Percentiles rank a stretch among this genome's conserved stretches.
Conservation (phyloP, 2,888 invertebrate species). For the Cephus sareptanus region DNA sequence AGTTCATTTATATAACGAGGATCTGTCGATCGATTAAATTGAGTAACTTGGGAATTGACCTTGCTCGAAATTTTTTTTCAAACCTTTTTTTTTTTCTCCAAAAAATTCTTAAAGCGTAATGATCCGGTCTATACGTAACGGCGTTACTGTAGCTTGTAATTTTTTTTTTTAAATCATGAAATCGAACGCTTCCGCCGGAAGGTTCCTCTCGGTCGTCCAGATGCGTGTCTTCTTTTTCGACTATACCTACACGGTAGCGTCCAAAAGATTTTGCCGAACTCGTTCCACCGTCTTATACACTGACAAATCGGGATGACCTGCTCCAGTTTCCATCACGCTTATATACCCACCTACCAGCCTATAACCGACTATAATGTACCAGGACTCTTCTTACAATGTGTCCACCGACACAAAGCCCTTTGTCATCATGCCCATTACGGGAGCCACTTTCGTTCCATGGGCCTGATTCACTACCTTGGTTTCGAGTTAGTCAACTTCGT, state of each 20-base stretch:
- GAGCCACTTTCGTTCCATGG: neutral
- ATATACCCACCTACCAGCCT: neutral
- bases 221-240: too few relatives aligned
- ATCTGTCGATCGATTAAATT: neutral
- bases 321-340: neutral
- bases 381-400: neutral
- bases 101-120: neutral
- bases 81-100: too few relatives aligned
- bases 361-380: neutral
- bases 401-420: constrained; percentile 20
- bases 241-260: neutral
- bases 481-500: neutral
- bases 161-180: neutral
- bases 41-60: neutral
- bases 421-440: constrained; percentile 13
- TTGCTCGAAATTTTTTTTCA: neutral
- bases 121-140: neutral
- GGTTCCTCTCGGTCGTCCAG: neutral
- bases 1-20: neutral
- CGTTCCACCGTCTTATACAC: neutral
- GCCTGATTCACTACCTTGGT: neutral
- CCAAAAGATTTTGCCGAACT: neutral
- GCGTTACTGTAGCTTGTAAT: neutral
- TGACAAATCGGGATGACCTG: neutral
- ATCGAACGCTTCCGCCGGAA: neutral